A percentile compares a stretch with the other conserved stretches of the same genome.
Evolutionary conservation across 2,888 invertebrate genomes (phyloP).

Genomic region (Zeuzera pyrina): DNA sequence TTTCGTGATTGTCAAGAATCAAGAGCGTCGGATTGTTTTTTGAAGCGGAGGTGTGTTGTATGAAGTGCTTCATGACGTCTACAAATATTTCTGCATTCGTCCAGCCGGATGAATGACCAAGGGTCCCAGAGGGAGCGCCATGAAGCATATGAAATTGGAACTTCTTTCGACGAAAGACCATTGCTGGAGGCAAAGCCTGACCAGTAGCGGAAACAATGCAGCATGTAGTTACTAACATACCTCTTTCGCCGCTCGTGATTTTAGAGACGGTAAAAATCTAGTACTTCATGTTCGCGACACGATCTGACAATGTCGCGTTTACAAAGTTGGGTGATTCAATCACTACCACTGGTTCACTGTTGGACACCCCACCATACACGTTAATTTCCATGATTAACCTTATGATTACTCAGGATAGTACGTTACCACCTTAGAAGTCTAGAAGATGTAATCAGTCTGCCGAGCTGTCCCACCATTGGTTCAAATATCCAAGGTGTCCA

Average conservation of each 20-base stretch:
- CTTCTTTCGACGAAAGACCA: conserved; percentile 26
- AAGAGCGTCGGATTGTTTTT: conserved; percentile 19
- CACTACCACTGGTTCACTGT: conserved; percentile 4
- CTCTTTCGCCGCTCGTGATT: conserved; percentile 15
- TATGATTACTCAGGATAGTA: too few relatives aligned
- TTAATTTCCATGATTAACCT: not conserved
- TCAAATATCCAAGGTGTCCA: too few relatives aligned
- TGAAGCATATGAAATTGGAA: conserved; percentile 25
- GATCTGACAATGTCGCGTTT: conserved; percentile 2
- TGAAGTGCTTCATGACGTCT: conserved; percentile 28
- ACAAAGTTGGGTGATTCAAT: conserved; percentile 4
- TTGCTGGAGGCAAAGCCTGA: conserved; percentile 19
- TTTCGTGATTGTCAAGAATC: conserved; percentile 31
- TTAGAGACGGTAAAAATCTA: conserved; percentile 7
- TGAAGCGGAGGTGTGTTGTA: conserved; percentile 18
- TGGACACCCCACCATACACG: conserved; percentile 1
- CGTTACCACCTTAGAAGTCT: too few relatives aligned
- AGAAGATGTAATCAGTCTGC: too few relatives aligned
- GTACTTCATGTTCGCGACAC: conserved; percentile 2
- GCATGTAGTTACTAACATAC: conserved; percentile 16
- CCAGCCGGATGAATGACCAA: conserved; percentile 29
- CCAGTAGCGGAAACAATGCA: conserved; percentile 17
- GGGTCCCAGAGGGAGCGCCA: conserved; percentile 28
- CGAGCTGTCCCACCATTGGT: too few relatives aligned
- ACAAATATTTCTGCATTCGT: conserved; percentile 27